Base-by-base conservation (phyloP, 2,888 invertebrate species). In the Bhutanitis thaidina region DNA sequence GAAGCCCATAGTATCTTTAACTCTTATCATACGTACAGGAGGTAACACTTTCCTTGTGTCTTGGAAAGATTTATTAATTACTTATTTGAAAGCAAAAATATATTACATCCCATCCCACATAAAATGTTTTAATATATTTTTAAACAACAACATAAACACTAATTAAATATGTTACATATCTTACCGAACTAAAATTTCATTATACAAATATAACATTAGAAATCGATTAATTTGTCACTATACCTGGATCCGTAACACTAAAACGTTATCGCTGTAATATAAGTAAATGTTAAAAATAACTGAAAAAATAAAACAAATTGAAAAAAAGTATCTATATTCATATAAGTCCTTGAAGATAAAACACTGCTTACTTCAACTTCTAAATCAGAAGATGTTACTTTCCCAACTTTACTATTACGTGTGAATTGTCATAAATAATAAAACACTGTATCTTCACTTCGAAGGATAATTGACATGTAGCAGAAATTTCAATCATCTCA, bases 281-380 rank as follows among this genome's bases (percentile, higher is more conserved):
- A 48, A 41, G 34, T 36, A 49, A 9, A 7, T 10, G 9, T 20
- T 13, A 13, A 8, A 29, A 4, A 41, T 29, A 15, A 41, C 7
- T 13, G 10, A 29, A 13, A 4, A 7, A 38, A n/a, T 16, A 20
- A 16, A 20, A 25, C 10, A 10, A 16, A 5, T 36, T 3, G 2
- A 2, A 9, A 15, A 15, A 15, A 15, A 8, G 10, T 41, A 44
- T 39, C 30, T 7, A 16, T 1, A 52, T 55, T 93, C 93, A 88
- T 90, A 50, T 75, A 80, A 48, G 75, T 72, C 49, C 91, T 80
- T 0, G 75, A 69, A 14, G 93, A 93, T 8, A 84, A 68, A 0
- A 90, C 69, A 49, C 91, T 91, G 37, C 90, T 81, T 7, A 83
- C 86, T 66, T 91, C 90, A 0, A 93, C 90, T 30, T 87, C 86